A percentile compares a stretch with the other conserved stretches of the same genome.
Evolutionary conservation across 2,888 invertebrate species (phyloP).

Genomic region (Axea sp.): DNA sequence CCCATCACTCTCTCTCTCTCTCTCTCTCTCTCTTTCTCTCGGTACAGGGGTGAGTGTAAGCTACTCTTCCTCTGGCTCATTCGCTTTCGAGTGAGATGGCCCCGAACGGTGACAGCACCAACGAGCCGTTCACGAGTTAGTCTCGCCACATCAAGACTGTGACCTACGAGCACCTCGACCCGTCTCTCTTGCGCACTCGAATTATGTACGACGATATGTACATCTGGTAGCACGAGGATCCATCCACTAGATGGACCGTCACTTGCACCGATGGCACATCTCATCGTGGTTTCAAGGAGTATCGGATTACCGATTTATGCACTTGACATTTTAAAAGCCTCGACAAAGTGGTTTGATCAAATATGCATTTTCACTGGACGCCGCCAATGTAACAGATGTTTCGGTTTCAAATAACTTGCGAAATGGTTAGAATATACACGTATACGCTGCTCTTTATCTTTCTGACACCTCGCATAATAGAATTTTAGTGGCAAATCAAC

Average conservation of each 20-base stretch:
- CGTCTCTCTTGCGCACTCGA: slow-evolving; percentile 65
- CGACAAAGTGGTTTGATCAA: slow-evolving; percentile 43
- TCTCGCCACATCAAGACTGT: slow-evolving; percentile 77
- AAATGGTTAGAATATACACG: no score
- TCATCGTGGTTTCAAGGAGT: slow-evolving; percentile 44
- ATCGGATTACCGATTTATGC: slow-evolving; percentile 48
- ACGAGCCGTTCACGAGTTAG: slow-evolving; percentile 78
- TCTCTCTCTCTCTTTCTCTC: slow-evolving; percentile 23
- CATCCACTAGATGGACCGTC: slow-evolving; percentile 34
- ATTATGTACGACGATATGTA: slow-evolving; percentile 64
- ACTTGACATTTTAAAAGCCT: slow-evolving; percentile 53
- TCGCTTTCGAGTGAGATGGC: slow-evolving; percentile 71
- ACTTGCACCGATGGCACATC: slow-evolving; percentile 51
- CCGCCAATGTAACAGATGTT: slow-evolving; percentile 37
- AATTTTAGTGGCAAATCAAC: no score
- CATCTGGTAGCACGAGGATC: slow-evolving; percentile 58
- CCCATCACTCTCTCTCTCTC: no score
- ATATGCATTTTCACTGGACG: slow-evolving; percentile 37
- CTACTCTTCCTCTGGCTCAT: slow-evolving; percentile 19
- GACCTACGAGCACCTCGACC: slow-evolving; percentile 67
- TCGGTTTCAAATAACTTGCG: slow-evolving; percentile 12
- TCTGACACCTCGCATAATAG: no score
- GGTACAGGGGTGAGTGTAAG: slow-evolving; percentile 29
- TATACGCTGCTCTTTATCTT: no score
- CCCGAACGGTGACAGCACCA: slow-evolving; percentile 75